Evolutionary conservation across 2,888 invertebrate species (phyloP).

Genomic region (Didymodactylos carnosus): DNA sequence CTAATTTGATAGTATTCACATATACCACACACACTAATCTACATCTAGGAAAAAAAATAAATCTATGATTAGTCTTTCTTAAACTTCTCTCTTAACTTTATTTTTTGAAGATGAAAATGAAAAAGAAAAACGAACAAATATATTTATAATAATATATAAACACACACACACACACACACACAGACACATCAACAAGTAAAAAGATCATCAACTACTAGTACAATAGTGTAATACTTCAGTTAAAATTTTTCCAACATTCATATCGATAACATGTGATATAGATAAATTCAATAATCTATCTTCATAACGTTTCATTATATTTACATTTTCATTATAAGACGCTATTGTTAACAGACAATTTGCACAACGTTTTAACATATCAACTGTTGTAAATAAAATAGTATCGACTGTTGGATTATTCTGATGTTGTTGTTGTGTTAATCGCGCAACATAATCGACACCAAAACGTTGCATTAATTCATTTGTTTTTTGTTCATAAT

Average conservation of each 20-base stretch:
- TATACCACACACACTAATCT: too few relatives aligned
- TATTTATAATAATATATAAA: too few relatives aligned
- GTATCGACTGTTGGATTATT: too few relatives aligned
- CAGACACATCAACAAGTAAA: not conserved
- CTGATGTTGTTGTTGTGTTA: conserved; percentile 41
- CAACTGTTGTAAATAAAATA: conserved; percentile 92
- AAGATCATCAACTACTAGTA: conserved; percentile 17
- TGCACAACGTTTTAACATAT: conserved; percentile 90
- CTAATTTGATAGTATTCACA: too few relatives aligned
- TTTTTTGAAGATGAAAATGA: too few relatives aligned
- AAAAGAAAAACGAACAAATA: too few relatives aligned
- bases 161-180: not conserved
- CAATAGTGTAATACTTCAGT: conserved; percentile 41
- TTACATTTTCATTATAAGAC: conserved; percentile 72
- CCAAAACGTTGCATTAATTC: not conserved
- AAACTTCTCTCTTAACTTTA: too few relatives aligned
- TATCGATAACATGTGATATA: conserved; percentile 90
- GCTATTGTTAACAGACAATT: conserved; percentile 74
- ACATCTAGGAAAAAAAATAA: too few relatives aligned
- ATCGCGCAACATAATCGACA: not conserved
- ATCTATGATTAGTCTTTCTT: too few relatives aligned
- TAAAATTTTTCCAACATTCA: conserved; percentile 70
- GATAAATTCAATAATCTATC: conserved; percentile 74
- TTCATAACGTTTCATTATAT: conserved; percentile 77
- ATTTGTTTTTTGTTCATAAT: conserved; percentile 49